Evolutionary conservation across 2,113 vertebrate genomes (phyloP), one percentile per base, ranked within the genome.

Genomic region (Grantiella picta): DNA sequence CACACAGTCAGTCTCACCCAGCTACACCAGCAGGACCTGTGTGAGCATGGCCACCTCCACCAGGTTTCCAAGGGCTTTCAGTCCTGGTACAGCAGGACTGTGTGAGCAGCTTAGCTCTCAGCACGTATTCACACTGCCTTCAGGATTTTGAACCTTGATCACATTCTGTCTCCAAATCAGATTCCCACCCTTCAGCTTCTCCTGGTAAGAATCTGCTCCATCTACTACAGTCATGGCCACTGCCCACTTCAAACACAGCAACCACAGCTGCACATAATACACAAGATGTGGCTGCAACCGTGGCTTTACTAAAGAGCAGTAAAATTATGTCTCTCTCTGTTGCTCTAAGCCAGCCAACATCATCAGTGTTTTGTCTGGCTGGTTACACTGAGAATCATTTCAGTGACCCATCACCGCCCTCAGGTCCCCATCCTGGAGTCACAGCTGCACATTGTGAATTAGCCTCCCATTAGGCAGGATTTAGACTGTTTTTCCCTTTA

Each of bases 1-100:
- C 10, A 23, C 38, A n/a, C 0, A 20, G 66, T 33, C 16, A 0
- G 0, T 1, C 18, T 3, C 4, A 33, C 18, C 42, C 91, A 35
- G 60, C 15, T 40, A 11, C 35, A 12, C 21, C 2, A 0, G 20
- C 24, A 20, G 24, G 38, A 28, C 28, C 4, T 2, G 20, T 4
- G 1, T 9, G 31, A 61, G 44, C 56, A 57, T 1, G 20, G 50
- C 44, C 35, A 2, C 21, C 38, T 27, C 38, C 38, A 27, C 10
- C 50, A 57, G 50, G 9, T 35, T 47, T 36, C 33, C 8, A 7
- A 38, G 42, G 33, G 18, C 24, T 13, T 44, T 63, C 35, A 56
- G 28, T 31, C 33, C 54, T n/a, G 23, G 12, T 18, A 15, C 2
- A 10, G 33, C 29, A 89, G 56, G 23, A 25, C 2, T 38, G 31